A percentile compares a stretch with the other conserved stretches of the same genome.
Conservation (phyloP, 1,140 invertebrate species). For the Ceratina australensis region DNA sequence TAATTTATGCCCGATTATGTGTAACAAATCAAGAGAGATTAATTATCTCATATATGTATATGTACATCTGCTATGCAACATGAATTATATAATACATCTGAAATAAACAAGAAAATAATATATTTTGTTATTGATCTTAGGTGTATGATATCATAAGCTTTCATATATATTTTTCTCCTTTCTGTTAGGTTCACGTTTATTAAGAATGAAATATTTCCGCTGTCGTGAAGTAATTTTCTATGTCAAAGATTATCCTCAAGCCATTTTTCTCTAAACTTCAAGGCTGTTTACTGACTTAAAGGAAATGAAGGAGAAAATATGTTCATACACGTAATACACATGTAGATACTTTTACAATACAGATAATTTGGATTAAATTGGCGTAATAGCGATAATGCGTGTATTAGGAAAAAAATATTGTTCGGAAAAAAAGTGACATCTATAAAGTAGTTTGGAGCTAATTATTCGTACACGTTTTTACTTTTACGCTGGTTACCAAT, state of each 20-base stretch:
- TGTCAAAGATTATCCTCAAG: neutral
- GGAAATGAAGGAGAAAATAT: neutral
- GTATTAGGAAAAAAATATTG: too few relatives aligned
- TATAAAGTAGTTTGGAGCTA: neutral
- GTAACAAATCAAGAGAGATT: conserved; percentile 1
- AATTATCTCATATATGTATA: conserved; percentile 30
- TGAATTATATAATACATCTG: conserved; percentile 39
- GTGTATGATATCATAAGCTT: neutral
- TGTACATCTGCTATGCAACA: conserved; percentile 47
- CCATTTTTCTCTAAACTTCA: neutral
- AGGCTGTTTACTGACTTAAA: neutral
- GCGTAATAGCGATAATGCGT: too few relatives aligned
- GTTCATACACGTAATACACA: too few relatives aligned
- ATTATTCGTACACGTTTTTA: neutral
- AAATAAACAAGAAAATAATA: conserved; percentile 24
- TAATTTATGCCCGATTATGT: conserved; percentile 28
- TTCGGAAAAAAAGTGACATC: too few relatives aligned
- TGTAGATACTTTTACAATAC: too few relatives aligned
- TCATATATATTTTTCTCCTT: neutral
- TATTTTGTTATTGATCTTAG: conserved; percentile 16
- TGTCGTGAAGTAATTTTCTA: neutral
- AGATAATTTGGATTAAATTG: too few relatives aligned
- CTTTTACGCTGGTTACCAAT: neutral
- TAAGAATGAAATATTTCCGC: too few relatives aligned
- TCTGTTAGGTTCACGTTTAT: too few relatives aligned